These are phyloP conservation scores for Capreolus pygargus DNA, from an alignment of 2,113 vertebrate genomes.

Conservation along the genomic window DNA sequence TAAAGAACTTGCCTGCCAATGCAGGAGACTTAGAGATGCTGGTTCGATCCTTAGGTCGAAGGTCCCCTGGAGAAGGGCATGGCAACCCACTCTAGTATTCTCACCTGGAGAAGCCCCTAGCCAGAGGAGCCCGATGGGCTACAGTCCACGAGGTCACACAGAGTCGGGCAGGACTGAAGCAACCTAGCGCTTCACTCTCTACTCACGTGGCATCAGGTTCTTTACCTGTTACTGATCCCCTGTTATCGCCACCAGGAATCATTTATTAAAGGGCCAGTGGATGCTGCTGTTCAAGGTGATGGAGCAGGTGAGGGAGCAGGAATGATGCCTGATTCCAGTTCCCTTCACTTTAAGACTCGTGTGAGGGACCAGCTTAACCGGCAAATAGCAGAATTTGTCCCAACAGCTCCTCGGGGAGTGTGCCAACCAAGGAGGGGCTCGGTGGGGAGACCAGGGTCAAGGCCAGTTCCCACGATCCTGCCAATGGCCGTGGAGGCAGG, in stretches of 20 bases:
- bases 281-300: rapidly evolving
- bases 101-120: neutral
- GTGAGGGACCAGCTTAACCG: rapidly evolving
- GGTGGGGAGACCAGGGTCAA: neutral
- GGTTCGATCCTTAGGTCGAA: neutral
- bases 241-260: rapidly evolving
- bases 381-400: too few species aligned
- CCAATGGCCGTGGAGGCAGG: rapidly evolving
- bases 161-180: neutral
- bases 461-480: rapidly evolving
- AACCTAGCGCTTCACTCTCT: neutral
- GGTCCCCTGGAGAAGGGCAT: neutral
- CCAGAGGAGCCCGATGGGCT: rapidly evolving
- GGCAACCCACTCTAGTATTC: neutral
- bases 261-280: rapidly evolving
- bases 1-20: neutral
- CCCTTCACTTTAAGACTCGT: neutral
- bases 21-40: neutral
- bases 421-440: neutral
- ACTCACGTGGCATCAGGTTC: rapidly evolving
- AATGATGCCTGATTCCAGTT: neutral
- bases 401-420: rapidly evolving
- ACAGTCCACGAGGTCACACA: neutral
- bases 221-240: rapidly evolving
- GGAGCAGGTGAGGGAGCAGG: neutral